phyloP scores from a whole-genome alignment of 1,140 invertebrate genomes.

The Elymnias hypermnestra region DNA sequence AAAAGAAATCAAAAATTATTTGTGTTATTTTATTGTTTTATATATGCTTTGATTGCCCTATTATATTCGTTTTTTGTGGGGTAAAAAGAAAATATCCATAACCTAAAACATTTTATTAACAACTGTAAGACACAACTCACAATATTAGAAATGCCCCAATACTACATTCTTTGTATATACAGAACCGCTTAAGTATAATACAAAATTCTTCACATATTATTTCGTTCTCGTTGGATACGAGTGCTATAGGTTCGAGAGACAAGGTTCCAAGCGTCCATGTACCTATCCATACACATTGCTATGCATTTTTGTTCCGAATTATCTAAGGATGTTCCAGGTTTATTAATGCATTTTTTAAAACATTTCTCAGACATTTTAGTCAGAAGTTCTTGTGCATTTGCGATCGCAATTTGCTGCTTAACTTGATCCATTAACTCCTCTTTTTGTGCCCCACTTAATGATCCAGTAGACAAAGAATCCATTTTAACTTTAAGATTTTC shows the following conservation, averaged over 20 bases:
- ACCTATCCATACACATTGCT: slow-evolving; percentile 98
- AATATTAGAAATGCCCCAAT: slow-evolving; percentile 52
- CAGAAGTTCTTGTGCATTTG: slow-evolving; percentile 95
- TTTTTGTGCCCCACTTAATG: slow-evolving; percentile 82
- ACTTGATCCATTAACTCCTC: slow-evolving; percentile 96
- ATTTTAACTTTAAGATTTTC: slow-evolving; percentile 31
- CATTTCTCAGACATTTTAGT: slow-evolving; percentile 98
- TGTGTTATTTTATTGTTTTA: no score
- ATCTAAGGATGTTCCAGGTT: slow-evolving; percentile 93
- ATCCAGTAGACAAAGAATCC: slow-evolving; percentile 62
- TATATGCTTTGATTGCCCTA: no score
- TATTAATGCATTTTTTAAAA: slow-evolving; percentile 95
- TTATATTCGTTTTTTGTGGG: not conserved
- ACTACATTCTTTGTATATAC: slow-evolving; percentile 66
- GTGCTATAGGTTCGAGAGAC: slow-evolving; percentile 90
- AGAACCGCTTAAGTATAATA: slow-evolving; percentile 40
- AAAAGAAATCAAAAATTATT: no score
- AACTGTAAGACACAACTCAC: slow-evolving; percentile 47
- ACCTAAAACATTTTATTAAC: slow-evolving; percentile 64
- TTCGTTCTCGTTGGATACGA: slow-evolving; percentile 86
- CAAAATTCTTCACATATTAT: slow-evolving; percentile 63
- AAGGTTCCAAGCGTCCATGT: slow-evolving; percentile 96
- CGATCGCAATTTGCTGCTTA: slow-evolving; percentile 96
- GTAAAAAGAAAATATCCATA: slow-evolving; percentile 23
- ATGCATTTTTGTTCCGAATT: slow-evolving; percentile 98